phyloP scores from a whole-genome alignment of 2,113 vertebrate genomes.

The Varanus komodoensis region DNA sequence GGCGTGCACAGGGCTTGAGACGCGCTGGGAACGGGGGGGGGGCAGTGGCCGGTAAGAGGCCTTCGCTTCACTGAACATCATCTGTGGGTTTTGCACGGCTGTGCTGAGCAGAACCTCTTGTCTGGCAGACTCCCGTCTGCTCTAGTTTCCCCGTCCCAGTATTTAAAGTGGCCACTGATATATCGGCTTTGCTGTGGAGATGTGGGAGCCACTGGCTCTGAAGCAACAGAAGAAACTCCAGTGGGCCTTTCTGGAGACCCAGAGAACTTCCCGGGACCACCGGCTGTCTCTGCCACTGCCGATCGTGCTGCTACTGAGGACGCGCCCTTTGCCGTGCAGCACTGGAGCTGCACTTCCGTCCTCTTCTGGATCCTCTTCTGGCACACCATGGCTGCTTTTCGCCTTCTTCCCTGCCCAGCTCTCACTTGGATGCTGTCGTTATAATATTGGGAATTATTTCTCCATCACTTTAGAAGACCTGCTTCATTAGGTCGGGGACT shows the following conservation, averaged over 20 bases:
- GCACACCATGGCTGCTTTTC: constrained; percentile 45
- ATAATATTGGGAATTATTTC: constrained; percentile 68
- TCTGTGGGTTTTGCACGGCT: background rate
- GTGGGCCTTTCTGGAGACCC: background rate
- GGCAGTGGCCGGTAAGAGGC: constrained; percentile 40
- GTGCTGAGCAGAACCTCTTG: constrained; percentile 5
- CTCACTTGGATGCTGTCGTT: constrained; percentile 65
- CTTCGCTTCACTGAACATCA: constrained; percentile 25
- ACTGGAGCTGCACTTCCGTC: background rate
- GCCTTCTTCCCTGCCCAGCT: constrained; percentile 46
- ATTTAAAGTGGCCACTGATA: background rate
- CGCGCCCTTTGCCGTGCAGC: background rate
- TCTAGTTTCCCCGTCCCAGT: background rate
- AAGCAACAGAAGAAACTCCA: background rate
- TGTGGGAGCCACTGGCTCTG: background rate
- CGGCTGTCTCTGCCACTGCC: background rate
- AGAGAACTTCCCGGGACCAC: background rate
- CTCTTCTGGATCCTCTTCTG: constrained; percentile 62
- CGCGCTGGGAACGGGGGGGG: constrained; percentile 12
- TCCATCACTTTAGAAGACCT: constrained; percentile 68
- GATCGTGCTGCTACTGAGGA: background rate
- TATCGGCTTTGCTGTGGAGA: background rate
- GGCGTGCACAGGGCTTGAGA: constrained; percentile 63
- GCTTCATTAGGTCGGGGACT: constrained; percentile 71
- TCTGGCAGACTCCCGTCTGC: background rate